Conservation (phyloP, 2,888 invertebrate species). For the Callyntrura sp. region DNA sequence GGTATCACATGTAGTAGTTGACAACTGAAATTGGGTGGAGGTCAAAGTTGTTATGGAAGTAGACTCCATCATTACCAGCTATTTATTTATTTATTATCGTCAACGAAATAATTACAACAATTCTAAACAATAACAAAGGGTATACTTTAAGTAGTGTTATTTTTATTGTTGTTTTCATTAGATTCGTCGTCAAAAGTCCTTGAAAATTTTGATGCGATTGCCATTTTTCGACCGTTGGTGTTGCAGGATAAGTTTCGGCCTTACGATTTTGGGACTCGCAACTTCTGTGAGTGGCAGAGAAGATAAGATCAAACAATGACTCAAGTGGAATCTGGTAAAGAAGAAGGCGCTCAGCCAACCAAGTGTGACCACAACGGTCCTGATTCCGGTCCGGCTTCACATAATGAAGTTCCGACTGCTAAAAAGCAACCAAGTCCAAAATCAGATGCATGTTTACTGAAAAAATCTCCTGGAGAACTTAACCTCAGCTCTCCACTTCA, state of each 20-base stretch:
- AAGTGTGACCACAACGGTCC: constrained; percentile 53
- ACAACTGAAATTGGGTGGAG: too few species aligned
- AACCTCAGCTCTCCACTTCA: constrained; percentile 57
- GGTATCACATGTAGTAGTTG: too few species aligned
- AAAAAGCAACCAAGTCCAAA: constrained; percentile 36
- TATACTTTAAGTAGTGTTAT: too few species aligned
- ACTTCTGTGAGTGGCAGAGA: not conserved
- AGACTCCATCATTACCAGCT: too few species aligned
- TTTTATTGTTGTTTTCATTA: too few species aligned
- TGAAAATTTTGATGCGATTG: not conserved
- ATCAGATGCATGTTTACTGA: constrained; percentile 30
- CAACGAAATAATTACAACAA: too few species aligned
- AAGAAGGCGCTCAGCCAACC: constrained; percentile 74
- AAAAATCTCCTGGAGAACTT: constrained; percentile 43
- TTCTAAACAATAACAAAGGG: too few species aligned
- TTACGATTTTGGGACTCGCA: too few species aligned
- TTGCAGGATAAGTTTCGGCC: too few species aligned
- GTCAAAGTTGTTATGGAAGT: too few species aligned
- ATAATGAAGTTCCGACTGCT: constrained; percentile 27
- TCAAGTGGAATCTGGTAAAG: constrained; percentile 80
- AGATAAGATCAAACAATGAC: constrained; percentile 70
- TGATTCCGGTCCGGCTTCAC: constrained; percentile 55
- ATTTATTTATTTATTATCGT: too few species aligned
- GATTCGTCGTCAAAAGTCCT: not conserved
- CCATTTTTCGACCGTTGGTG: not conserved